Conservation (phyloP, 2,888 invertebrate species). For the Alsophila aescularia region DNA sequence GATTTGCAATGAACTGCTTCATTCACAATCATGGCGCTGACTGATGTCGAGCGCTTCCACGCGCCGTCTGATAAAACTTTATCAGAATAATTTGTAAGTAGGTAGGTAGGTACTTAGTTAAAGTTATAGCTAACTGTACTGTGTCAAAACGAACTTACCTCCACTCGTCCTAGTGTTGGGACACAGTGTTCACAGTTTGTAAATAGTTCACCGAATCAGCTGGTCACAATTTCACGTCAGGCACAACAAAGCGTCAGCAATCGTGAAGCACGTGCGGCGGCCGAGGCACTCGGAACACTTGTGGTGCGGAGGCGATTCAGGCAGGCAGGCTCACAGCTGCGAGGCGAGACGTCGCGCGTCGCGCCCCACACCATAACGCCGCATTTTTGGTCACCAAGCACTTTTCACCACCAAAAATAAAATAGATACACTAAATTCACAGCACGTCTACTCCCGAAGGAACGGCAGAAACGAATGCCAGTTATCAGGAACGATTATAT, state of each 20-base stretch:
- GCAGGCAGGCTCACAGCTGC: conserved; percentile 27
- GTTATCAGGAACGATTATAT: conserved; percentile 43
- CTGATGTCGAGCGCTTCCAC: conserved; percentile 17
- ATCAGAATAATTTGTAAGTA: background rate
- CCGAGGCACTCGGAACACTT: conserved; percentile 54
- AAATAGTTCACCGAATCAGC: conserved; percentile 52
- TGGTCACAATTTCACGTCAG: conserved; percentile 43
- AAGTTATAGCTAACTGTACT: background rate
- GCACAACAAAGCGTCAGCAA: conserved; percentile 39
- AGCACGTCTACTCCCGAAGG: conserved; percentile 58
- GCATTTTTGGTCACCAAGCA: conserved; percentile 65
- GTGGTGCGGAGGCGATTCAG: conserved; percentile 40
- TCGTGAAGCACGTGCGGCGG: conserved; percentile 47
- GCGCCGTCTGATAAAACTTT: background rate
- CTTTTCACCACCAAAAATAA: conserved; percentile 36
- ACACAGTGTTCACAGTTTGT: conserved; percentile 32
- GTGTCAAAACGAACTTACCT: conserved; percentile 25
- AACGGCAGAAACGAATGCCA: conserved; percentile 57
- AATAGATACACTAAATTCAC: conserved; percentile 17
- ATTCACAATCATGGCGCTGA: conserved; percentile 30
- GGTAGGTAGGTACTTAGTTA: too few relatives aligned
- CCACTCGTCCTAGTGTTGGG: conserved; percentile 10
- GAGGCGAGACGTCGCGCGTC: conserved; percentile 66
- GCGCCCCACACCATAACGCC: conserved; percentile 67
- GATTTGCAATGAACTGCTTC: conserved; percentile 30